phyloP scores from a whole-genome alignment of 2,888 invertebrate species.

The Cephus sareptanus region DNA sequence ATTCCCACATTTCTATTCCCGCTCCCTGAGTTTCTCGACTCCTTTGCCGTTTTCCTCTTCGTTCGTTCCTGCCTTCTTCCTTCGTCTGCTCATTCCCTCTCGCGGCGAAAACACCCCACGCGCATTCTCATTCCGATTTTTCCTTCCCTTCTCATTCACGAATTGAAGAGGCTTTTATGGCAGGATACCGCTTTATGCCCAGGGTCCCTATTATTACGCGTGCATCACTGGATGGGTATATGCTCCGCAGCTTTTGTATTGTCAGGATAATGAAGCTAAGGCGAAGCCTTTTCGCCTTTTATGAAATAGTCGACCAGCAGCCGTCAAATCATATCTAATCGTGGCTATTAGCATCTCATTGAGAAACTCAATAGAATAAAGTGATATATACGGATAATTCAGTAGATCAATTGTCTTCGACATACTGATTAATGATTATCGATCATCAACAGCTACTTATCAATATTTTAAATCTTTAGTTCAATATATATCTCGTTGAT shows the following conservation, averaged over 20 bases:
- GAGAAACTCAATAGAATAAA: background rate
- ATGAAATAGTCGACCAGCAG: conserved; percentile 11
- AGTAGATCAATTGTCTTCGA: background rate
- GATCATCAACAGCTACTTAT: background rate
- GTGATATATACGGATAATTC: background rate
- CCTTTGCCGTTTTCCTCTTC: conserved; percentile 10
- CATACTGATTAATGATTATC: background rate
- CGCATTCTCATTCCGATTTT: conserved; percentile 55
- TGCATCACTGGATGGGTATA: conserved; percentile 46
- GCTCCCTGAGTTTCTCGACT: conserved; percentile 6
- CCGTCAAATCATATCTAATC: background rate
- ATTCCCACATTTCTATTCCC: conserved; percentile 5
- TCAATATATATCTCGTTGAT: too few species aligned
- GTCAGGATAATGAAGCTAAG: conserved; percentile 55
- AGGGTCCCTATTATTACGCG: conserved; percentile 56
- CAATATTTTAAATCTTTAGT: too few species aligned
- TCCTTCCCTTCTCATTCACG: conserved; percentile 47
- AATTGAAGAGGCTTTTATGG: conserved; percentile 60
- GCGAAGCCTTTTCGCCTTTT: conserved; percentile 51
- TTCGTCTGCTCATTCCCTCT: conserved; percentile 13
- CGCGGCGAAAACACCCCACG: conserved; percentile 22
- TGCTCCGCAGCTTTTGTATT: conserved; percentile 38
- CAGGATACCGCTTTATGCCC: conserved; percentile 54
- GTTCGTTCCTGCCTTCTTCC: conserved; percentile 13
- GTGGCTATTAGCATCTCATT: background rate